Conservation (phyloP, 2,113 vertebrate genomes). For the Pitta sordida region DNA sequence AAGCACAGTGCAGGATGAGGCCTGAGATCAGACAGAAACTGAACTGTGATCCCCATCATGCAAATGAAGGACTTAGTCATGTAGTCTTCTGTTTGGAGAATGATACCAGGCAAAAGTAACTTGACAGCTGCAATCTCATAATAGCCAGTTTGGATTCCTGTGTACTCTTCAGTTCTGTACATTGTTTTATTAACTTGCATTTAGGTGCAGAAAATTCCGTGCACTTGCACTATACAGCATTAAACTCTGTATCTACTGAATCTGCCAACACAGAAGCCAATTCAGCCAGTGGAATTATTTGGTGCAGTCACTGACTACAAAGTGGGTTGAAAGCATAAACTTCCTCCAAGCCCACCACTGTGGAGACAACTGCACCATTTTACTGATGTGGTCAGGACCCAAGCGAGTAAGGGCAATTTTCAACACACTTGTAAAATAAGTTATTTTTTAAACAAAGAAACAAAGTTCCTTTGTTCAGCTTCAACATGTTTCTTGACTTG, state of each 20-base stretch:
- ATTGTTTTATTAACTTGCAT: not conserved
- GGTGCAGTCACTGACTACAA: not conserved
- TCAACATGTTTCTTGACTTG: not conserved
- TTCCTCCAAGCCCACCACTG: not conserved
- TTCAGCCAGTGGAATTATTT: not conserved
- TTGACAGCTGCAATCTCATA: not conserved
- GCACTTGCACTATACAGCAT: not conserved
- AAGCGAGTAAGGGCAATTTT: not conserved
- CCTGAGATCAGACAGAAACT: not conserved
- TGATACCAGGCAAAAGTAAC: not conserved
- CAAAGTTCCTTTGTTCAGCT: conserved; percentile 49
- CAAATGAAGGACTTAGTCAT: not conserved
- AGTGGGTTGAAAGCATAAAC: not conserved
- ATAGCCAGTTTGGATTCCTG: not conserved
- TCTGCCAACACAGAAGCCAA: not conserved
- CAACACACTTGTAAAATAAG: not conserved
- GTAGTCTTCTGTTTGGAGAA: not conserved
- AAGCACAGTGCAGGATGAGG: not conserved
- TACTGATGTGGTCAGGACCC: not conserved
- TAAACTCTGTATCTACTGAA: not conserved
- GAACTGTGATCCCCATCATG: not conserved
- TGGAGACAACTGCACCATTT: not conserved
- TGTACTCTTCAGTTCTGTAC: not conserved
- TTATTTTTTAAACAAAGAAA: conserved; percentile 34
- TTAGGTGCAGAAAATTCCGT: not conserved